Conservation (phyloP, 1,140 invertebrate species). For the Diorhabda elongata region DNA sequence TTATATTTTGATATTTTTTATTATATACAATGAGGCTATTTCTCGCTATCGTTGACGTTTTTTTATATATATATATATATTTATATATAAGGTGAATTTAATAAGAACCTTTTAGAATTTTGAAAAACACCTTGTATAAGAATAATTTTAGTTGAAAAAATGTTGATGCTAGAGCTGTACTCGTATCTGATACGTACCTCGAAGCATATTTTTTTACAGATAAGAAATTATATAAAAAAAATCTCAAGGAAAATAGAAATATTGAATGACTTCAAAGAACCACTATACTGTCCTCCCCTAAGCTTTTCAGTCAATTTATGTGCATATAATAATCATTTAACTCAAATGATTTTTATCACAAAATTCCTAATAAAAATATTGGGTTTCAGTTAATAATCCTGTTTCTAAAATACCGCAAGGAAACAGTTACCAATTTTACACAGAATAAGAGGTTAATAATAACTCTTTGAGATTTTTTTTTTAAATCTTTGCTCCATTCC, state of each 20-base stretch:
- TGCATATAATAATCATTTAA: too few species aligned
- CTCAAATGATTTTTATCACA: too few species aligned
- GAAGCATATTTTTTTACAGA: constrained; percentile 16
- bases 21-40: constrained; percentile 28
- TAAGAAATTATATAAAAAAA: background rate
- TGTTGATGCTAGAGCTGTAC: constrained; percentile 22
- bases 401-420: too few species aligned
- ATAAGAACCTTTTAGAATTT: background rate
- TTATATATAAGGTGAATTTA: constrained; percentile 10
- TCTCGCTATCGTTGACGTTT: constrained; percentile 15
- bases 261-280: too few species aligned
- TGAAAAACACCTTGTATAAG: constrained; percentile 4
- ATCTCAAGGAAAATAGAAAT: background rate
- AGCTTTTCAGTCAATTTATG: too few species aligned
- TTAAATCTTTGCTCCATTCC: constrained; percentile 19
- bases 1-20: constrained; percentile 37
- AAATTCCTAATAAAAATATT: too few species aligned
- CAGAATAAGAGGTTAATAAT: too few species aligned
- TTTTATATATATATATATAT: constrained; percentile 15
- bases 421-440: too few species aligned
- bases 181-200: constrained; percentile 28
- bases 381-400: too few species aligned
- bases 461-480: constrained; percentile 16
- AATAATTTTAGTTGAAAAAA: constrained; percentile 18
- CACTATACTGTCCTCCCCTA: too few species aligned